A percentile compares a stretch with the other conserved stretches of the same genome.
Conservation (phyloP, 2,113 vertebrate species). For the human region DNA sequence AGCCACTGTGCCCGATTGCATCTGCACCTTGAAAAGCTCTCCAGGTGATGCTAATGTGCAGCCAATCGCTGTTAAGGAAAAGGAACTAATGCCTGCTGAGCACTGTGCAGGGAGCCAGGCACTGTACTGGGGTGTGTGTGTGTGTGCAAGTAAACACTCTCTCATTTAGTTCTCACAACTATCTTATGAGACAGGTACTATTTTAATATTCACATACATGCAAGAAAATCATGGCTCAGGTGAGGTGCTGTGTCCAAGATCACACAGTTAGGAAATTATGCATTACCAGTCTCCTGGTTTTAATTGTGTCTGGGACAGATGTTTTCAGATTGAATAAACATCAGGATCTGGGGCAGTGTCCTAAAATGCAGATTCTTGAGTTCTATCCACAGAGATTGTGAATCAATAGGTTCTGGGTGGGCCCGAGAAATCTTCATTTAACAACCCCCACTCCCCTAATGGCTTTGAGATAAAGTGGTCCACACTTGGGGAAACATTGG, state of each 20-base stretch:
- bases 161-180: neutral
- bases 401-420: neutral
- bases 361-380: neutral
- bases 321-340: neutral
- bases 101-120: neutral
- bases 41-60: neutral
- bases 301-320: neutral
- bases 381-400: neutral
- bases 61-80: neutral
- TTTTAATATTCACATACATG: neutral
- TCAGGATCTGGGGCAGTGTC: neutral
- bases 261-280: neutral
- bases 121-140: neutral
- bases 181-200: neutral
- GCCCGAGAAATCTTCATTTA: neutral
- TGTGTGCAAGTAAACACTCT: neutral
- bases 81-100: neutral
- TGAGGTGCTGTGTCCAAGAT: slow-evolving; percentile 35
- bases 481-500: neutral
- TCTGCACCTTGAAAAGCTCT: neutral
- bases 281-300: neutral
- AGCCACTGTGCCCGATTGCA: no score
- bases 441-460: no score
- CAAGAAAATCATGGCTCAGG: neutral
- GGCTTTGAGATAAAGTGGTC: neutral